phyloP scores from a whole-genome alignment of 2,888 invertebrate genomes.

The Pilophorus perplexus region DNA sequence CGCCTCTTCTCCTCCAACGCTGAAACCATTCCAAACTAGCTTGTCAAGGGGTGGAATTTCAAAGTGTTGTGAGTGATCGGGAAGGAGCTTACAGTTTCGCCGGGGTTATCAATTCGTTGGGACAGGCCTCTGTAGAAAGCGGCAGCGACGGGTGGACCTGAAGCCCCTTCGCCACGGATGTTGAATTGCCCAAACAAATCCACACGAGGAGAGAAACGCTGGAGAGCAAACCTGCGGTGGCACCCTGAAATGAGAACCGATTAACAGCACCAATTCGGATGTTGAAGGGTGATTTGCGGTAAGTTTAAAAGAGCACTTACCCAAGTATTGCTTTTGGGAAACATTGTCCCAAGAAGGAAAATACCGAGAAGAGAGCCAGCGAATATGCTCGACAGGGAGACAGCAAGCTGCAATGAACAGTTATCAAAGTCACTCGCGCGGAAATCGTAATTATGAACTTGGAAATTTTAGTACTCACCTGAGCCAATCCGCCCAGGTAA shows the following conservation, averaged over 20 bases:
- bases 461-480: conserved; percentile 49
- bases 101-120: conserved; percentile 19
- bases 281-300: no score
- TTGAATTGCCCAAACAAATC: conserved; percentile 50
- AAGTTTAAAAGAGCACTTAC: no score
- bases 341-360: conserved; percentile 55
- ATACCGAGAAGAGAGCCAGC: conserved; percentile 55
- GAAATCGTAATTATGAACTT: neutral
- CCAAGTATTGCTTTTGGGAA: conserved; percentile 53
- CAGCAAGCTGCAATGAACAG: conserved; percentile 51
- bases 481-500: conserved; percentile 56
- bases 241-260: no score
- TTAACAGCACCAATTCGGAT: no score
- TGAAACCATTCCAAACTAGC: no score
- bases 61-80: no score
- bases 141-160: conserved; percentile 48
- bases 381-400: conserved; percentile 54
- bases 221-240: conserved; percentile 50
- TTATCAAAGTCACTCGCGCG: neutral
- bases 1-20: conserved; percentile 43
- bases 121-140: conserved; percentile 45
- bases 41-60: no score
- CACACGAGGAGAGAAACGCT: conserved; percentile 50
- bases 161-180: conserved; percentile 49
- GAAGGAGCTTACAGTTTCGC: conserved; percentile 30